Conservation (phyloP, 2,888 invertebrate species). For the Arrhopalites spinosus region DNA sequence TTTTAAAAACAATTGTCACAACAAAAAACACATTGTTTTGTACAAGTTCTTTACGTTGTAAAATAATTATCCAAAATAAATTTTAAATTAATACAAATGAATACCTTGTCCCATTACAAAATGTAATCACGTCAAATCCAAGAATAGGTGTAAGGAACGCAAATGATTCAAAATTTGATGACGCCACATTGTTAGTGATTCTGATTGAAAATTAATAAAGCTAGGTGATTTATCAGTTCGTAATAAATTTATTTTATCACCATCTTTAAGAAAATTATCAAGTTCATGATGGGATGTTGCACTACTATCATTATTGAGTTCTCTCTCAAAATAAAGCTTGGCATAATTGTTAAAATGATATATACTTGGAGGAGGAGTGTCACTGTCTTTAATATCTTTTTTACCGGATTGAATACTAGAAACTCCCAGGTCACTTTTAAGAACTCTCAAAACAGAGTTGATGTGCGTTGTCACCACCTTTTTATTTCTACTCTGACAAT, state of each 20-base stretch:
- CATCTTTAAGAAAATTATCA: not conserved
- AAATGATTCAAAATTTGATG: slow-evolving; percentile 49
- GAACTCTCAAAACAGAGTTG: slow-evolving; percentile 33
- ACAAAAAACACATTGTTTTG: no score
- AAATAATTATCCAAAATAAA: no score
- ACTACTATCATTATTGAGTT: slow-evolving; percentile 8
- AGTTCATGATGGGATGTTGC: not conserved
- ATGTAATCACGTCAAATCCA: no score
- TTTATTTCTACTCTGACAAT: slow-evolving; percentile 37
- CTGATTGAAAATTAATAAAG: not conserved
- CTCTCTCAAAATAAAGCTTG: not conserved
- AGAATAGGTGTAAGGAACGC: slow-evolving; percentile 43
- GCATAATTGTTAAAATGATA: slow-evolving; percentile 16
- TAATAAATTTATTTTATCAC: not conserved
- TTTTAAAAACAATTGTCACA: no score
- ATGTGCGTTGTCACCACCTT: slow-evolving; percentile 39
- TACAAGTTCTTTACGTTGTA: no score
- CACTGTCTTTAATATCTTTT: not conserved
- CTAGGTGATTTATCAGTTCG: not conserved
- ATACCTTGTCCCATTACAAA: no score
- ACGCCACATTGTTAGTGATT: slow-evolving; percentile 37
- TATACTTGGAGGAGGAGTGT: not conserved
- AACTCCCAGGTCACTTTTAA: slow-evolving; percentile 23
- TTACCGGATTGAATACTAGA: not conserved
- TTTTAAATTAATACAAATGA: no score